phyloP scores from a whole-genome alignment of 2,888 invertebrate genomes.

The Oscheius sp. region DNA sequence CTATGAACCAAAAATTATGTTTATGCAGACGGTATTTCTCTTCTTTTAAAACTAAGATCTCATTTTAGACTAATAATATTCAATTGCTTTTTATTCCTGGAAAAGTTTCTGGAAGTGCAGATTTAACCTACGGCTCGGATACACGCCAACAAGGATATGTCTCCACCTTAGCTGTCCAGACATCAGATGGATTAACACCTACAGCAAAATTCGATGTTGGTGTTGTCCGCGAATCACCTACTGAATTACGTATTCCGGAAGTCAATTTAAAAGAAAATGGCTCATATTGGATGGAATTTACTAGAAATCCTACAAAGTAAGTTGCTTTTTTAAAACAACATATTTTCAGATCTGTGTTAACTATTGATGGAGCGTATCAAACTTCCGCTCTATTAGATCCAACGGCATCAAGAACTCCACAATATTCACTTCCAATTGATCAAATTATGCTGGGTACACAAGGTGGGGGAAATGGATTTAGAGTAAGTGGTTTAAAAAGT shows the following conservation, averaged over 20 bases:
- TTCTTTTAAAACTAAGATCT: background rate
- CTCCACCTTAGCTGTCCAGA: conserved; percentile 44
- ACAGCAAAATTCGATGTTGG: conserved; percentile 49
- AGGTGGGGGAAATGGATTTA: conserved; percentile 49
- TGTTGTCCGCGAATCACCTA: conserved; percentile 18
- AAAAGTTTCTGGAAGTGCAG: conserved; percentile 72
- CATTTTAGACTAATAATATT: conserved; percentile 79
- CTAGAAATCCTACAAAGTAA: conserved; percentile 57
- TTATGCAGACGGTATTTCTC: conserved; percentile 40
- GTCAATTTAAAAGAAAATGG: conserved; percentile 58
- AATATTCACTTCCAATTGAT: conserved; percentile 53
- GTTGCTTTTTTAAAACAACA: background rate
- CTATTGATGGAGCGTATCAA: conserved; percentile 62
- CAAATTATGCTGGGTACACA: conserved; percentile 53
- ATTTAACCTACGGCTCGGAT: conserved; percentile 52
- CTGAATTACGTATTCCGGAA: conserved; percentile 41
- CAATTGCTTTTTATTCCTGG: conserved; percentile 88
- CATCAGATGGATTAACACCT: conserved; percentile 38
- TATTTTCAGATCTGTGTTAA: conserved; percentile 43
- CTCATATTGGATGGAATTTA: conserved; percentile 62
- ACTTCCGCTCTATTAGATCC: conserved; percentile 48
- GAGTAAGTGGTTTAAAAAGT: conserved; percentile 16
- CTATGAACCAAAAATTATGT: conserved; percentile 50
- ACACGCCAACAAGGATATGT: conserved; percentile 43
- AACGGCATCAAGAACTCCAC: conserved; percentile 33